Base-by-base conservation (phyloP, 2,888 invertebrate genomes). In the Oxytorus armatus region DNA sequence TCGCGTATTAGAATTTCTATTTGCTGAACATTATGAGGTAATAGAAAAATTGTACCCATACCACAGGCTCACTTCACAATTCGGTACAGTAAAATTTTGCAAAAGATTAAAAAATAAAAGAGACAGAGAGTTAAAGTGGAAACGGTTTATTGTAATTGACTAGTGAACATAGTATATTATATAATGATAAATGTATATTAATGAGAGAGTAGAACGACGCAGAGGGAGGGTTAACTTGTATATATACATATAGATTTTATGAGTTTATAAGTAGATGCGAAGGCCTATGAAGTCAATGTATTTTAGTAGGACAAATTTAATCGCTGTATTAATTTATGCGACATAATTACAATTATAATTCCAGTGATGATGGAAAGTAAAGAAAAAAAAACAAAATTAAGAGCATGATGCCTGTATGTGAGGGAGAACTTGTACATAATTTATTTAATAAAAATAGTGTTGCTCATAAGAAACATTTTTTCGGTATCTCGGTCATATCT, bases 261-360 rank as follows among this genome's bases (percentile, higher is more conserved):
- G 85, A 86, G 82, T 84, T 85, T 82, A n/a, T 80, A 83, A 86
- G 82, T 87, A 88, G 85, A 82, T 83, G 82, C 83, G 86, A 85
- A 87, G 90, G 88, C 90, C 90, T 90, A 89, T 88, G 86, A 89
- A 90, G 89, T 90, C 89, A 88, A 89, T 90, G 89, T 90, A 90
- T 89, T 89, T 87, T 87, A 88, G 88, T 88, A 87, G 88, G 86
- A 86, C 72, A 77, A 86, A 84, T 86, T 86, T 83, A 84, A 87
- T 85, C 84, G 83, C 72, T 85, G 80, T 85, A 82, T 87, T 86
- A 84, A 86, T 88, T 81, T 75, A 79, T 81, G 68, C 77, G 70
- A 42, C 77, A 66, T 72, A 87, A 88, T 85, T 87, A 85, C 83
- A 81, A 80, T 86, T 84, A 84, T 83, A 86, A 88, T 88, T 87